A percentile compares a stretch with the other conserved stretches of the same genome.
phyloP scores from a whole-genome alignment of 2,888 invertebrate species.

The Troides oblongomaculatus region DNA sequence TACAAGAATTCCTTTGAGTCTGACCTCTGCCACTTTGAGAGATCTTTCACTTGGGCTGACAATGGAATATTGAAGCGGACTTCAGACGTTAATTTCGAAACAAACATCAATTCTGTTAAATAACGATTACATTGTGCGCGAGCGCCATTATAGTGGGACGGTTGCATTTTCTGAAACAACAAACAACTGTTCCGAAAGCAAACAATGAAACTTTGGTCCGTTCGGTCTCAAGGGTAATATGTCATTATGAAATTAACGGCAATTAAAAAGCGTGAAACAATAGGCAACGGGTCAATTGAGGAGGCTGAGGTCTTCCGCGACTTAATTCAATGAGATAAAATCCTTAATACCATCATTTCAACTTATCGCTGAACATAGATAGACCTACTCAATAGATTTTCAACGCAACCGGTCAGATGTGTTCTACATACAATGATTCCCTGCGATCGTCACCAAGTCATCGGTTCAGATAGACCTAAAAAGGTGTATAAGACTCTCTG shows the following conservation, averaged over 20 bases:
- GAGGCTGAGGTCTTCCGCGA: constrained; percentile 4
- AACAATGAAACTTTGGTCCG: constrained; percentile 12
- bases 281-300: constrained; percentile 1
- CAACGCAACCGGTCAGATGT: too few relatives aligned
- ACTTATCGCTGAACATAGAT: too few relatives aligned
- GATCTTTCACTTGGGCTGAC: neutral
- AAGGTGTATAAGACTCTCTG: too few relatives aligned
- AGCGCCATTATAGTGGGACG: constrained; percentile 2
- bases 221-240: constrained; percentile 11
- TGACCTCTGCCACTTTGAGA: neutral
- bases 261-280: constrained; percentile 17
- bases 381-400: too few relatives aligned
- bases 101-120: constrained; percentile 7
- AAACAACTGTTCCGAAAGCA: neutral
- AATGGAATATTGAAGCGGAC: neutral
- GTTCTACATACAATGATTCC: too few relatives aligned
- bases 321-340: neutral
- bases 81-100: constrained; percentile 1
- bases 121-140: constrained; percentile 5
- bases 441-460: too few relatives aligned
- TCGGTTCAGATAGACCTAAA: too few relatives aligned
- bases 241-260: constrained; percentile 5
- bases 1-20: neutral
- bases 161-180: constrained; percentile 11
- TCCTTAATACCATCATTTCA: neutral